Base-by-base conservation (phyloP, 2,888 invertebrate genomes). In the Autographa gamma region DNA sequence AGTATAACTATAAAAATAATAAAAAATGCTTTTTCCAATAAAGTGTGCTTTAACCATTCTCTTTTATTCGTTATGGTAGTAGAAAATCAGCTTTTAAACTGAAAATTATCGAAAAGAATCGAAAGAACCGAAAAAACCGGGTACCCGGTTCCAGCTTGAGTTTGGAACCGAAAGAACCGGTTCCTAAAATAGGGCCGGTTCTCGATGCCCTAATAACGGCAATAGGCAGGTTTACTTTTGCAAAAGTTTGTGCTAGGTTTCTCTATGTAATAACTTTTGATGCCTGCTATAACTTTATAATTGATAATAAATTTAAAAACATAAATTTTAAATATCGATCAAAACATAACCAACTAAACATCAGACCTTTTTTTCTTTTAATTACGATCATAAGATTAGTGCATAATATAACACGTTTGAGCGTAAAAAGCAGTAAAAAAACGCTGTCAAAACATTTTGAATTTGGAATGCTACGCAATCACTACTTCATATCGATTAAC, bases 401-500 rank as follows among this genome's bases (percentile, higher is more conserved):
- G 48, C 38, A 25, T 25, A 25, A 25, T n/a, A 38, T 38, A 48
- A 48, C 48, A 48, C 48, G 48, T 48, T 48, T n/a, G 48, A 48
- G 48, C n/a, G n/a, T 48, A n/a, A 48, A n/a, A 48, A 48, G 4
- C 14, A 14, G 19, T 11, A 11, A 56, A 56, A 54, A 19, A 14
- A 56, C n/a, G 32, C 54, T 56, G 54, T 56, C 54, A 19, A 0
- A 56, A n/a, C 34, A 60, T n/a, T 60, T 60, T 13, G 25, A 25
- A 62, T 25, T 14, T 61, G 8, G 18, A 31, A 77, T 71, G 76
- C 32, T 58, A 71, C 73, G 43, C 31, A 41, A 66, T 25, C 59
- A 77, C 74, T 73, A 66, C 48, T 74, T 79, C 73, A 80, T 77
- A 82, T 81, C 79, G 81, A 83, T 80, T 81, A 74, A 85, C 79